These are phyloP conservation scores for human (Homo sapiens) DNA, from an alignment of 2,113 vertebrate species.

Conservation along the genomic window DNA sequence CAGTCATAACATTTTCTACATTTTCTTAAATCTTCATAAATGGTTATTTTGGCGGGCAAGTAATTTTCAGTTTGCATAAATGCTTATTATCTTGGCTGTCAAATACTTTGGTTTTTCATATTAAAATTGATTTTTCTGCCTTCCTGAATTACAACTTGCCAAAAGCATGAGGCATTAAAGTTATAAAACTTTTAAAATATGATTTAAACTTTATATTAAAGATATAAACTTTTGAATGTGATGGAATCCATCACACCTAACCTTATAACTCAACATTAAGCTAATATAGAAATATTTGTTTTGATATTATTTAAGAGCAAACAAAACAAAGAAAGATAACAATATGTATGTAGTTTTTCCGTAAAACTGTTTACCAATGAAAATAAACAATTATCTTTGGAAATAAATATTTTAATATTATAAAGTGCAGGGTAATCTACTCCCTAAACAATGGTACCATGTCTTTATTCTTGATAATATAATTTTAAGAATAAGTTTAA, in stretches of 20 bases:
- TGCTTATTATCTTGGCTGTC: constrained; percentile 68
- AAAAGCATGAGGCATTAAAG: constrained; percentile 64
- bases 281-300: constrained; percentile 43
- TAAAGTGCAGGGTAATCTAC: not conserved
- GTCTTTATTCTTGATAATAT: not conserved
- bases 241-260: constrained; percentile 56
- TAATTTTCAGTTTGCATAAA: constrained; percentile 71
- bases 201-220: not conserved
- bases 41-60: constrained; percentile 59
- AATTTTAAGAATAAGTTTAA: constrained; percentile 22
- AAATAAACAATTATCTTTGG: not conserved
- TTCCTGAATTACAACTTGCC: constrained; percentile 74
- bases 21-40: constrained; percentile 57
- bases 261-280: constrained; percentile 65
- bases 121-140: constrained; percentile 74
- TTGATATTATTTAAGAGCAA: constrained; percentile 55
- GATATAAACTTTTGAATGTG: constrained; percentile 20
- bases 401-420: constrained; percentile 11
- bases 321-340: constrained; percentile 34
- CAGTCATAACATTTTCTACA: constrained; percentile 7
- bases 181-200: constrained; percentile 43
- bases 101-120: constrained; percentile 76
- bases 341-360: constrained; percentile 24
- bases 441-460: not conserved
- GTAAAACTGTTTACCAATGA: not conserved